Percentiles rank a stretch among this genome's conserved stretches.
phyloP scores from a whole-genome alignment of 2,888 invertebrate species.

The Erebia ligea region DNA sequence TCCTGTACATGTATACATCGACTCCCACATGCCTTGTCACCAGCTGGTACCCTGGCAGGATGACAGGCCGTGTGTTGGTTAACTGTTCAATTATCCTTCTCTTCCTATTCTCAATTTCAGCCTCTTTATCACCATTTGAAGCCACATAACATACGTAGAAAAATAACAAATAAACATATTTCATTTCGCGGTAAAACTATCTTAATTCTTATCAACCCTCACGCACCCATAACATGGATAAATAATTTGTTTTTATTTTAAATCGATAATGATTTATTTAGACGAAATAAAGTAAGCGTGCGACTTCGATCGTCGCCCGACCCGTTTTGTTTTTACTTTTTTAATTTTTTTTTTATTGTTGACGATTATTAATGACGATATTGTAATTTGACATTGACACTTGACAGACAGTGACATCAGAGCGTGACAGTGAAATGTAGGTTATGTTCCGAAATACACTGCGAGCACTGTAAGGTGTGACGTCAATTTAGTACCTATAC shows the following conservation, averaged over 20 bases:
- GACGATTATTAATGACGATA: not conserved
- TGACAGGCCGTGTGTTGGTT: constrained; percentile 67
- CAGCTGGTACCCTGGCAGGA: constrained; percentile 70
- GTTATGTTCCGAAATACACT: too few species aligned
- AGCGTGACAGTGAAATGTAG: too few species aligned
- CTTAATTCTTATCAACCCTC: not conserved
- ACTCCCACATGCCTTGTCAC: constrained; percentile 75
- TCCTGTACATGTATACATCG: constrained; percentile 75
- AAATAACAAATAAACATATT: constrained; percentile 62
- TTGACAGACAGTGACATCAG: not conserved
- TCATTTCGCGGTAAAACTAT: constrained; percentile 53
- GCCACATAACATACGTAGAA: constrained; percentile 63
- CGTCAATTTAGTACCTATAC: too few species aligned
- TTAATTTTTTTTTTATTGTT: not conserved
- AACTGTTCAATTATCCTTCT: constrained; percentile 70
- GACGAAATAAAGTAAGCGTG: not conserved
- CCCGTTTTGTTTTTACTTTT: not conserved
- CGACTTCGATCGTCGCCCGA: not conserved
- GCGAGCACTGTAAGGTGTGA: too few species aligned
- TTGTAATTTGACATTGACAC: not conserved
- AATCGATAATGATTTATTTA: not conserved
- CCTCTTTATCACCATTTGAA: constrained; percentile 63
- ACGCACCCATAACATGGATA: not conserved
- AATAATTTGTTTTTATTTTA: not conserved
- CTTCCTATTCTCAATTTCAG: constrained; percentile 68